A percentile compares a stretch with the other conserved stretches of the same genome.
Evolutionary conservation across 2,113 vertebrate genomes (phyloP).

Genomic region (Gambusia holbrooki): DNA sequence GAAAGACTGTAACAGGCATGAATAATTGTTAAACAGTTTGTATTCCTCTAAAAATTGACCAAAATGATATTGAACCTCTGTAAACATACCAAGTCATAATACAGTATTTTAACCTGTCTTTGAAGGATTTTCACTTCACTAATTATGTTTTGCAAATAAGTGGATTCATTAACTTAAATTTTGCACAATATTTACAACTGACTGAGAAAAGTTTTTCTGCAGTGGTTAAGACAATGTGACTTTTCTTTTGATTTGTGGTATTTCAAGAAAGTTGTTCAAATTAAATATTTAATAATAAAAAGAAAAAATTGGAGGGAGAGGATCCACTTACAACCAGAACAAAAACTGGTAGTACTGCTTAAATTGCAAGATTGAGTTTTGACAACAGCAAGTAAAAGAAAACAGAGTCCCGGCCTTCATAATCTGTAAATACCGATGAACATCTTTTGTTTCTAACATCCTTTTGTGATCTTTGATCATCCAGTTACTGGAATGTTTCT

Average conservation of each 20-base stretch:
- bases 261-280: background rate
- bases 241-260: background rate
- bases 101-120: too few species aligned
- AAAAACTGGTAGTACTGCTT: background rate
- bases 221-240: background rate
- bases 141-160: too few species aligned
- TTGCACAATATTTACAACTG: background rate
- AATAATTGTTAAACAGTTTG: too few species aligned
- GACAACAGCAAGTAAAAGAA: background rate
- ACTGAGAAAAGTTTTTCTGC: background rate
- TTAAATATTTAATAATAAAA: background rate
- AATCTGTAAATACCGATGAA: constrained; percentile 7
- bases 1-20: too few species aligned
- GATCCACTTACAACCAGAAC: background rate
- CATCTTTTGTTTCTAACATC: constrained; percentile 19
- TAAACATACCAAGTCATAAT: too few species aligned
- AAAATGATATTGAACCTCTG: too few species aligned
- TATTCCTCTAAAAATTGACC: too few species aligned
- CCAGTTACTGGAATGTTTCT: constrained; percentile 46
- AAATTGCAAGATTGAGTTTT: background rate
- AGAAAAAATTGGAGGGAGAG: too few species aligned
- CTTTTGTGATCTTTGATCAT: constrained; percentile 40
- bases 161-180: too few species aligned
- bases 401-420: background rate
- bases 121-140: background rate